Conservation (phyloP, 2,113 vertebrate genomes). For the Sturnus vulgaris region DNA sequence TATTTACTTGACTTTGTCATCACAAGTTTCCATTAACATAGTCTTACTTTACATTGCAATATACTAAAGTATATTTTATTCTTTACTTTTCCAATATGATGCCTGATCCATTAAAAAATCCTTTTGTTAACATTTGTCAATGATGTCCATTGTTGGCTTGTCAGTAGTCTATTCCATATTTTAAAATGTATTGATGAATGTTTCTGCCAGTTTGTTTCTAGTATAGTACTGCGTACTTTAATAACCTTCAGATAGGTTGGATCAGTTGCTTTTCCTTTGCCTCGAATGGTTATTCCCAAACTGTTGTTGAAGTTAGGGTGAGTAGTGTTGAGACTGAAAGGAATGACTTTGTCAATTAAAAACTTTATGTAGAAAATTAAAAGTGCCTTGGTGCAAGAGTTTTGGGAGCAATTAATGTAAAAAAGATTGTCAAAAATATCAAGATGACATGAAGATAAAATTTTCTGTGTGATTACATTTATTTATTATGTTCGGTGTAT, state of each 20-base stretch:
- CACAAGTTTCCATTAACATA: background rate
- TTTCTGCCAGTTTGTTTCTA: background rate
- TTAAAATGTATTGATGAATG: background rate
- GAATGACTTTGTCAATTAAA: background rate
- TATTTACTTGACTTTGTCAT: background rate
- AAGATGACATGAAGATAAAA: background rate
- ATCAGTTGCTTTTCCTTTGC: background rate
- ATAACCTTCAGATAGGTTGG: background rate
- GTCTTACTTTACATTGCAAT: background rate
- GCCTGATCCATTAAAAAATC: background rate
- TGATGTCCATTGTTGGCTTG: background rate
- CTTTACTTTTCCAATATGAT: background rate
- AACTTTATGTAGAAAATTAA: background rate
- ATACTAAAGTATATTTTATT: background rate
- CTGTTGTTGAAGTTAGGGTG: background rate
- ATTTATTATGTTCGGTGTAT: too few relatives aligned
- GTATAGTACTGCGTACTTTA: background rate
- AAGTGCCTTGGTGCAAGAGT: background rate
- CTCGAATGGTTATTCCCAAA: background rate
- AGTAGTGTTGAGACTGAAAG: background rate
- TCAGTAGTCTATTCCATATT: background rate
- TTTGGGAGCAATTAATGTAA: background rate
- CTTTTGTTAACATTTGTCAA: background rate
- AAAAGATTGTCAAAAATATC: background rate
- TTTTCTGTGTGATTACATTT: too few relatives aligned